phyloP scores from a whole-genome alignment of 1,140 invertebrate species.

The Drosophila ficusphila region DNA sequence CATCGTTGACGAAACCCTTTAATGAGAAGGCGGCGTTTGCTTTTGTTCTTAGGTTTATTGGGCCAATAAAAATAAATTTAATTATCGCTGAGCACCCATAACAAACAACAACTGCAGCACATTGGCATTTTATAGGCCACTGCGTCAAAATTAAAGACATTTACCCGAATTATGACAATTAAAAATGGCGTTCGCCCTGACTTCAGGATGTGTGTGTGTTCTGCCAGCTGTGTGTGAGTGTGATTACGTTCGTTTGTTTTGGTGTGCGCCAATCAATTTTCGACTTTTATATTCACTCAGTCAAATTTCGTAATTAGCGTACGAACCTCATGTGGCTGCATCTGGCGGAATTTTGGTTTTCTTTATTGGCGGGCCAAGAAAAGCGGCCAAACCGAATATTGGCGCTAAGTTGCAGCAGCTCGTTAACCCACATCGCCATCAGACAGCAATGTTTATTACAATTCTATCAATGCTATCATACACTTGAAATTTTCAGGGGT shows the following conservation, averaged over 20 bases:
- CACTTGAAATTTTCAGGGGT: no score
- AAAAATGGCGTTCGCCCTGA: conserved; percentile 37
- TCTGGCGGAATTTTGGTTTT: conserved; percentile 43
- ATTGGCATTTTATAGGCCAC: conserved; percentile 61
- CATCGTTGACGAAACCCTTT: not conserved
- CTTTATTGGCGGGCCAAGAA: conserved; percentile 58
- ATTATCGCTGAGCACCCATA: conserved; percentile 55
- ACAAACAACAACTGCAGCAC: conserved; percentile 30
- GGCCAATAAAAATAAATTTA: conserved; percentile 45
- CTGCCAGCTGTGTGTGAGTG: not conserved
- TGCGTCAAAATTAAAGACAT: conserved; percentile 45
- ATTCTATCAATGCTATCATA: conserved; percentile 44
- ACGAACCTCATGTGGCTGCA: conserved; percentile 56
- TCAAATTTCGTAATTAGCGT: conserved; percentile 74
- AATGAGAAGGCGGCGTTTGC: not conserved
- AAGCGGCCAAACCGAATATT: conserved; percentile 61
- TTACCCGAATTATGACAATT: conserved; percentile 66
- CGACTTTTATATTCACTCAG: conserved; percentile 81
- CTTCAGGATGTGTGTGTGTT: not conserved
- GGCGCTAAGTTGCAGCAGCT: conserved; percentile 66
- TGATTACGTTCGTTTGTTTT: conserved; percentile 40
- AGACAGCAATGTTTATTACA: conserved; percentile 47
- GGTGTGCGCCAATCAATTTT: conserved; percentile 77
- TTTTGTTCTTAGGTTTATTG: conserved; percentile 38
- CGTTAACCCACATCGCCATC: conserved; percentile 56